These are phyloP conservation scores for Micropoecilia bifurca DNA, from an alignment of 2,797 vertebrate genomes.

Conservation along the genomic window DNA sequence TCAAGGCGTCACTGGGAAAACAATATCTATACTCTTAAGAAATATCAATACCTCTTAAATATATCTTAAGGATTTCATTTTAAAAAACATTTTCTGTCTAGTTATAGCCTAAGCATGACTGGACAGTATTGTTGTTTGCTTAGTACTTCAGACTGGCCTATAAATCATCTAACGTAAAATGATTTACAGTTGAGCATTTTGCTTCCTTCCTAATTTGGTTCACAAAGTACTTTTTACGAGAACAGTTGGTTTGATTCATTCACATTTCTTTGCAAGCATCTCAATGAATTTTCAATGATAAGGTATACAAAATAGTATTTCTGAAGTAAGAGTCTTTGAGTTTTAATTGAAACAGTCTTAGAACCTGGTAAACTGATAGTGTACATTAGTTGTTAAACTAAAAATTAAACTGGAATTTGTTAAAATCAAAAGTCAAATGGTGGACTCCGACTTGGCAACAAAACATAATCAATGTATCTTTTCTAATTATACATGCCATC, in stretches of 20 bases:
- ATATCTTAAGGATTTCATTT: not conserved
- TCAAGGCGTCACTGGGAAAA: constrained; percentile 17
- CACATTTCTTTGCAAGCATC: not conserved
- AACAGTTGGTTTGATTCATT: not conserved
- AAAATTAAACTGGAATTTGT: not conserved
- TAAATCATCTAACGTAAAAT: not conserved
- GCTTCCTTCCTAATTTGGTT: not conserved
- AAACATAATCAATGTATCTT: not conserved
- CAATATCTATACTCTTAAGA: not conserved
- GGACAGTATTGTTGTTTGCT: not conserved
- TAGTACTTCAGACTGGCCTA: not conserved
- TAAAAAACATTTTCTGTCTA: not conserved
- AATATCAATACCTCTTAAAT: too few species aligned
- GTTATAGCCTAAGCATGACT: not conserved
- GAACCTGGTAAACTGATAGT: not conserved
- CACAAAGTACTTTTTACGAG: not conserved
- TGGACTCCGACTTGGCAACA: not conserved
- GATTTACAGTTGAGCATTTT: too few species aligned
- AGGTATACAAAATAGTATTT: not conserved
- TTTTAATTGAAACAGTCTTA: not conserved
- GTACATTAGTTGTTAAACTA: not conserved
- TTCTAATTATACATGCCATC: not conserved
- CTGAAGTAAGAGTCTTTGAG: not conserved
- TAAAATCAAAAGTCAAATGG: not conserved
- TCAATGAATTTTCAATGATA: not conserved